Percentiles rank a stretch among this genome's conserved stretches.
Evolutionary conservation across 2,113 vertebrate species (phyloP).

Genomic region (Nanorana parkeri): DNA sequence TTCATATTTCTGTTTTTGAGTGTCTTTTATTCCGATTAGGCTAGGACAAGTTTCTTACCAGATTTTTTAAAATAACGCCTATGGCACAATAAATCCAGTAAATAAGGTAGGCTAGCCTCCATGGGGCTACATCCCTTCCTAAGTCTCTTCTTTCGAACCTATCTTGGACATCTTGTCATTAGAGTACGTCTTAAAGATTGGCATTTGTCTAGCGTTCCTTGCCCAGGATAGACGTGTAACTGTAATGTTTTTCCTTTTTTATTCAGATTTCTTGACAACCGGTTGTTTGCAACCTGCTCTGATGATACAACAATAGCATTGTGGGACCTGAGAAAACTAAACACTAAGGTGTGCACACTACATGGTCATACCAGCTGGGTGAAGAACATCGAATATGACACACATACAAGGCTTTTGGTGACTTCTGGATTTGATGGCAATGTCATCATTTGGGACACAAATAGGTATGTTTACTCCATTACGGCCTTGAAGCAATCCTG

Average conservation of each 20-base stretch:
- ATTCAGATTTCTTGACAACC: slow-evolving; percentile 94
- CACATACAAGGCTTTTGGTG: slow-evolving; percentile 93
- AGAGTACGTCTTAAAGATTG: no score
- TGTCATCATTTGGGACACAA: slow-evolving; percentile 98
- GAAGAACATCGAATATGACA: slow-evolving; percentile 98
- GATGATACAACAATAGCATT: slow-evolving; percentile 97
- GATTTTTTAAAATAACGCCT: no score
- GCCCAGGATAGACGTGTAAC: background rate
- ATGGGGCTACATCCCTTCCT: no score
- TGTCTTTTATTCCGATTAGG: no score
- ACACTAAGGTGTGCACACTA: slow-evolving; percentile 93
- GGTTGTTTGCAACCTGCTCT: slow-evolving; percentile 96
- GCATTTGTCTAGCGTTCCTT: no score
- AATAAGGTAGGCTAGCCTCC: no score
- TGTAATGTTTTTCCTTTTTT: background rate
- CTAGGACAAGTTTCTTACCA: no score
- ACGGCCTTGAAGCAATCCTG: no score
- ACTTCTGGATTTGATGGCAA: slow-evolving; percentile 98
- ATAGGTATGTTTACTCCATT: slow-evolving; percentile 76
- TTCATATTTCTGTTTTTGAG: no score
- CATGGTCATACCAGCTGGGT: slow-evolving; percentile 99
- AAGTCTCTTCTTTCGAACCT: no score
- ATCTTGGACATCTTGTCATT: no score
- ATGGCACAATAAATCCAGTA: no score
- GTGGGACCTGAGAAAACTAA: slow-evolving; percentile 95